Evolutionary conservation across 2,797 vertebrate genomes (phyloP).

Genomic region (Clarias fuscus): DNA sequence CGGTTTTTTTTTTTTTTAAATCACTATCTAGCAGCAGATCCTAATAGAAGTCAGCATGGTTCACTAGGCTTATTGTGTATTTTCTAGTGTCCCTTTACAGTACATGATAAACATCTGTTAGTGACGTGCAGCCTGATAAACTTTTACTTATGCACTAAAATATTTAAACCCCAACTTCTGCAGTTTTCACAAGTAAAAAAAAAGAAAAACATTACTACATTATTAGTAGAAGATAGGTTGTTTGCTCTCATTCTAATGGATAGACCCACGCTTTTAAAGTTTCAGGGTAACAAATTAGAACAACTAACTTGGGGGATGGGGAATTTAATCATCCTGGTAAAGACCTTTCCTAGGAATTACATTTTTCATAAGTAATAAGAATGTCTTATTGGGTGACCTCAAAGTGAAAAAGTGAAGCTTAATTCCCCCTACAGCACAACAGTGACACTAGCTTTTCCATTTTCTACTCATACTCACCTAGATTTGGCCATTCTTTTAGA

Average conservation of each 20-base stretch:
- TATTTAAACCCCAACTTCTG: neutral
- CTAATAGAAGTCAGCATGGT: slow-evolving; percentile 22
- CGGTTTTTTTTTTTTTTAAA: neutral
- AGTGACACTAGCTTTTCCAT: neutral
- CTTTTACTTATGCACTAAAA: neutral
- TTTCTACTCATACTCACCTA: neutral
- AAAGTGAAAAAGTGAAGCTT: neutral
- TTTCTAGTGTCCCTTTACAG: slow-evolving; percentile 26
- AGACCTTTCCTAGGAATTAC: neutral
- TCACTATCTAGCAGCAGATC: slow-evolving; percentile 13
- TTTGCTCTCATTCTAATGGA: neutral
- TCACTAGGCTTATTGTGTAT: slow-evolving; percentile 20
- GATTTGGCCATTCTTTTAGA: neutral
- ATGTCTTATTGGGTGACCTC: neutral
- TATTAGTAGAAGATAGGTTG: neutral
- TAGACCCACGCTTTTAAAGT: neutral
- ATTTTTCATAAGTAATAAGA: neutral
- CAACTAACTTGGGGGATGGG: neutral
- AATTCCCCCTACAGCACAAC: neutral
- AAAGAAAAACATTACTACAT: neutral
- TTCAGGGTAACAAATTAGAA: neutral
- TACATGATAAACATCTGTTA: slow-evolving; percentile 6
- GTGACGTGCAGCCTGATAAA: neutral
- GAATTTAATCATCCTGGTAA: neutral
- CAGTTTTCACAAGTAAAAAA: too few relatives aligned